Percentiles rank a stretch among this genome's conserved stretches.
Conservation (phyloP, 2,113 vertebrate genomes). For the Mionectes macconnelli region DNA sequence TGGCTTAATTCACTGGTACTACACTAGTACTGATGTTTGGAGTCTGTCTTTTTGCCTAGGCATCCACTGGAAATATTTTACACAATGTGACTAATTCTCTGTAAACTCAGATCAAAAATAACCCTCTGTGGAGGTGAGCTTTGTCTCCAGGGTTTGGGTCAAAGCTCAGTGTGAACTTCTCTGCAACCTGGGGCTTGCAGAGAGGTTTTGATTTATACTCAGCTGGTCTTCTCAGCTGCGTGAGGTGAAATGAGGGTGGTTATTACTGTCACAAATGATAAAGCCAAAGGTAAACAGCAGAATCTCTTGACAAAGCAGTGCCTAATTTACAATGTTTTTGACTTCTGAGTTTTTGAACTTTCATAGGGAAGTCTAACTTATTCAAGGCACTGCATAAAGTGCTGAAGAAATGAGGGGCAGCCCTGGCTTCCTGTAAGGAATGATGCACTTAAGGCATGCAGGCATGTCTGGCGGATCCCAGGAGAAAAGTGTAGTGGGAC, state of each 20-base stretch:
- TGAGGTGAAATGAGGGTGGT: not conserved
- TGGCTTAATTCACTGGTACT: not conserved
- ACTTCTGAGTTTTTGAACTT: not conserved
- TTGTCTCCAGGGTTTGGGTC: not conserved
- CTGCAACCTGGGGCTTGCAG: not conserved
- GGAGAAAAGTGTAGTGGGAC: not conserved
- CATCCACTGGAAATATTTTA: not conserved
- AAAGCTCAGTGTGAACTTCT: not conserved
- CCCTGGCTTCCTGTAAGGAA: not conserved
- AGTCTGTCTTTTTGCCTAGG: not conserved
- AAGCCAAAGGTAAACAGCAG: not conserved
- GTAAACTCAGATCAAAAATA: not conserved
- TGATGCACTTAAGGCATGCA: not conserved
- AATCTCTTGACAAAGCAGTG: not conserved
- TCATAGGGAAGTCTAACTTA: conserved; percentile 5
- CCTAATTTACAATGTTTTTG: not conserved
- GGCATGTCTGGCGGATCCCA: not conserved
- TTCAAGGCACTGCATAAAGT: not conserved
- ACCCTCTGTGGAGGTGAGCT: not conserved
- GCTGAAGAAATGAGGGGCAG: not conserved
- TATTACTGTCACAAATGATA: not conserved
- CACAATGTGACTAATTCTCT: not conserved
- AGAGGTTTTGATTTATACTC: not conserved
- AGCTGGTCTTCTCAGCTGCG: not conserved
- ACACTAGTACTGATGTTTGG: not conserved